phyloP scores from a whole-genome alignment of 2,113 vertebrate species.

The Blennius ocellaris region DNA sequence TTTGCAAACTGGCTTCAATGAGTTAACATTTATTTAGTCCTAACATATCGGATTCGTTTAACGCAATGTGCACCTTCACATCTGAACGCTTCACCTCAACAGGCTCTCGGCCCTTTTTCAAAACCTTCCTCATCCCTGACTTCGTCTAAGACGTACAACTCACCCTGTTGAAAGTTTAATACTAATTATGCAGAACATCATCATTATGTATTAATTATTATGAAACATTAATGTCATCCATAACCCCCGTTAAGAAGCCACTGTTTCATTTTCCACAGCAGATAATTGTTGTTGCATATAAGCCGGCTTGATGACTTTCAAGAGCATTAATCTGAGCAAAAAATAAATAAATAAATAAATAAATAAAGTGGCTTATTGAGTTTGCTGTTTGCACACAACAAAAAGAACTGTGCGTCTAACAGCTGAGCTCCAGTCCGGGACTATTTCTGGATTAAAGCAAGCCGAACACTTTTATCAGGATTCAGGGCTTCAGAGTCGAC shows the following conservation, averaged over 20 bases:
- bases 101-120: too few species aligned
- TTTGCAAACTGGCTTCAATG: too few species aligned
- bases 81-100: too few species aligned
- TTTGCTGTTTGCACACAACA: slow-evolving; percentile 31
- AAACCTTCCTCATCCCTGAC: too few species aligned
- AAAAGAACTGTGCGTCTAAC: slow-evolving; percentile 30
- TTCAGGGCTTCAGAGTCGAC: slow-evolving; percentile 43
- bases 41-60: too few species aligned
- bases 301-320: slow-evolving; percentile 12
- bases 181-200: slow-evolving; percentile 59
- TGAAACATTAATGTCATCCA: slow-evolving; percentile 57
- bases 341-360: not conserved
- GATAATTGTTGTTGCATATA: slow-evolving; percentile 10
- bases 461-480: slow-evolving; percentile 51
- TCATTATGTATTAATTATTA: slow-evolving; percentile 57
- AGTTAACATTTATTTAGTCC: too few species aligned
- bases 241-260: slow-evolving; percentile 46
- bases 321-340: slow-evolving; percentile 21
- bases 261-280: slow-evolving; percentile 29
- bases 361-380: not conserved
- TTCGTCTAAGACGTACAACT: slow-evolving; percentile 36
- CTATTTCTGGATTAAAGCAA: slow-evolving; percentile 71
- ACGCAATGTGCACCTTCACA: too few species aligned
- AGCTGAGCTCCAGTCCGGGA: slow-evolving; percentile 43
- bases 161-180: slow-evolving; percentile 60